phyloP scores from a whole-genome alignment of 2,113 vertebrate genomes.

The Brachypteracias leptosomus region DNA sequence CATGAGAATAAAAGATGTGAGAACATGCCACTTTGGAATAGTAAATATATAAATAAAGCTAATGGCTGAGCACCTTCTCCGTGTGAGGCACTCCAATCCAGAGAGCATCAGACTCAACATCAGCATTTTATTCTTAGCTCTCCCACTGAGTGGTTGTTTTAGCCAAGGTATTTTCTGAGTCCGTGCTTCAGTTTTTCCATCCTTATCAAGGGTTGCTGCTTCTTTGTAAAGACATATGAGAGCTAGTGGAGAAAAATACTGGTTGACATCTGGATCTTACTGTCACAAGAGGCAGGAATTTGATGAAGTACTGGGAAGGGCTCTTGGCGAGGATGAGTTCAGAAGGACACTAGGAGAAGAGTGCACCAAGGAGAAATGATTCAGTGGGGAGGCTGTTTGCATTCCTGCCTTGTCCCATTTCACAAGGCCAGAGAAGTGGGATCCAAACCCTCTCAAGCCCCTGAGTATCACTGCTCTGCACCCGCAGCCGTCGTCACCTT shows the following conservation, averaged over 20 bases:
- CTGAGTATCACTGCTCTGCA: background rate
- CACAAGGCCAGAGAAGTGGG: constrained; percentile 16
- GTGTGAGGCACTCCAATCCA: background rate
- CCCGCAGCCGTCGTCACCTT: constrained; percentile 51
- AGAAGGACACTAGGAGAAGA: background rate
- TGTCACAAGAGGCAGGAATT: background rate
- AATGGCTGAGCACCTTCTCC: constrained; percentile 8
- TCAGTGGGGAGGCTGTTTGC: background rate
- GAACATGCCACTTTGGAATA: constrained; percentile 5
- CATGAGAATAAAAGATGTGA: constrained; percentile 19
- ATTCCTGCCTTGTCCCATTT: background rate
- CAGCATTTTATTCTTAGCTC: constrained; percentile 27
- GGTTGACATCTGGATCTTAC: background rate
- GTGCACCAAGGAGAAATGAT: background rate
- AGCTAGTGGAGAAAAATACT: background rate
- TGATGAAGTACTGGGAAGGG: background rate
- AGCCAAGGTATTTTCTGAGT: constrained; percentile 22
- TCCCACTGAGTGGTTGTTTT: background rate
- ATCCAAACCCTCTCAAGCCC: background rate
- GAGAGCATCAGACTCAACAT: constrained; percentile 34
- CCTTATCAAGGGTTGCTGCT: background rate
- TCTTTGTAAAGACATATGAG: background rate
- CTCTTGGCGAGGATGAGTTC: background rate
- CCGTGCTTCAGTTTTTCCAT: constrained; percentile 24
- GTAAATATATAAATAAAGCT: constrained; percentile 34